Conservation (phyloP, 1,140 invertebrate genomes). For the Neelides sp. region DNA sequence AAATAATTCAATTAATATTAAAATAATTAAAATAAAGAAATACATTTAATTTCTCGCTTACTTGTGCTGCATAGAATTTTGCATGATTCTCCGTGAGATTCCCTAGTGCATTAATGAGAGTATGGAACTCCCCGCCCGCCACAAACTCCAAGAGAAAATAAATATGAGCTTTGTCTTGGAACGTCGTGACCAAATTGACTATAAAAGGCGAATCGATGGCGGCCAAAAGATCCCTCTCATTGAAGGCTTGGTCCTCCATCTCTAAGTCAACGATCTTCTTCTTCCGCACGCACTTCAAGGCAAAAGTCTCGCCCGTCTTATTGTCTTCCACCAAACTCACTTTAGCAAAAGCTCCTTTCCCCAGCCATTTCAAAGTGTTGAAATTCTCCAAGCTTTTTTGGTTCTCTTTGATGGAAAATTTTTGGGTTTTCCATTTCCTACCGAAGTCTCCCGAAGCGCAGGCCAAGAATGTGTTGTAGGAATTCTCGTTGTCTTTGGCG, state of each 20-base stretch:
- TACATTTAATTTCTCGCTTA: too few relatives aligned
- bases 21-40: too few relatives aligned
- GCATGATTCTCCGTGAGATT: constrained; percentile 55
- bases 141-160: constrained; percentile 74
- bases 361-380: constrained; percentile 94
- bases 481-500: too few relatives aligned
- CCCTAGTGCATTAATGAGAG: constrained; percentile 50
- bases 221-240: constrained; percentile 72
- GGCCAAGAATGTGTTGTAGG: too few relatives aligned
- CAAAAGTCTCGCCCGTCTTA: constrained; percentile 55
- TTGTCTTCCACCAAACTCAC: constrained; percentile 99
- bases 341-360: constrained; percentile 97
- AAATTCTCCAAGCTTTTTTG: constrained; percentile 98
- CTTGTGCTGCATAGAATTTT: too few relatives aligned
- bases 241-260: constrained; percentile 68
- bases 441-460: too few relatives aligned
- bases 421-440: too few relatives aligned
- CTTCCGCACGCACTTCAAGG: constrained; percentile 86
- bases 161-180: constrained; percentile 82
- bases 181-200: constrained; percentile 50
- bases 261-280: constrained; percentile 64
- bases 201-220: constrained; percentile 70
- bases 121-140: constrained; percentile 64
- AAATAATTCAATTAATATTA: too few relatives aligned
- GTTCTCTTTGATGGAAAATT: too few relatives aligned